phyloP scores from a whole-genome alignment of 64 coral and sea anemone genomes.

The Hydrozoanthus tunicans region DNA sequence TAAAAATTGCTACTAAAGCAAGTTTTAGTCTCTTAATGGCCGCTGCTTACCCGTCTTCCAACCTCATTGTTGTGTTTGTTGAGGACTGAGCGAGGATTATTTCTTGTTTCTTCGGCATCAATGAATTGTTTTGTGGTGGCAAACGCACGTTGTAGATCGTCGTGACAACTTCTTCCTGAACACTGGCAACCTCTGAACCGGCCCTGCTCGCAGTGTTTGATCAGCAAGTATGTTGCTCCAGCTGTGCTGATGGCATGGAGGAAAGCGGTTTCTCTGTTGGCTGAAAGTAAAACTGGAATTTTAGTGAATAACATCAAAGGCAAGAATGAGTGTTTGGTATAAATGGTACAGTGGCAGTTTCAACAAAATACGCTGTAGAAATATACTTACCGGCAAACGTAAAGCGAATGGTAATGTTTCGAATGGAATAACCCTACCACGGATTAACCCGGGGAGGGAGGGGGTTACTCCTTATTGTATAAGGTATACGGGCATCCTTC shows the following conservation, averaged over 20 bases:
- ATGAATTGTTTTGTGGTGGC: conserved; percentile 71
- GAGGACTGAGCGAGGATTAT: conserved; percentile 1
- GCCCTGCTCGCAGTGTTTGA: conserved; percentile 40
- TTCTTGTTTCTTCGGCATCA: conserved; percentile 52
- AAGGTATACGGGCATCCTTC: too few species aligned
- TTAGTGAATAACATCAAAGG: background rate
- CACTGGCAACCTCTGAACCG: conserved; percentile 64
- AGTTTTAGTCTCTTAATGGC: too few species aligned
- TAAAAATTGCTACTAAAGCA: too few species aligned
- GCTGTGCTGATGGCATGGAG: conserved; percentile 75
- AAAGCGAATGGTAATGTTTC: too few species aligned
- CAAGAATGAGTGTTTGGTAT: background rate
- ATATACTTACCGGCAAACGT: too few species aligned
- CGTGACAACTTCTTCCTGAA: conserved; percentile 47
- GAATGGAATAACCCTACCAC: too few species aligned
- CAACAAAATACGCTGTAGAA: too few species aligned
- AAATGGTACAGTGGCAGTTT: too few species aligned
- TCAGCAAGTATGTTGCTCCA: conserved; percentile 69
- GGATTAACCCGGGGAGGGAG: too few species aligned
- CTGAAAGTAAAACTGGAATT: conserved; percentile 34
- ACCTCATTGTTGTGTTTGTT: conserved; percentile 79
- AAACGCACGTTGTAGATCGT: conserved; percentile 66
- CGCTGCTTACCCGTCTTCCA: conserved; percentile 61
- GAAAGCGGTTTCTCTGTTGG: conserved; percentile 79
- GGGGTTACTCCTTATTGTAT: too few species aligned